Percentiles rank a stretch among this genome's conserved stretches.
Evolutionary conservation across 2,888 invertebrate genomes (phyloP).

Genomic region (Rhagonycha fulva): DNA sequence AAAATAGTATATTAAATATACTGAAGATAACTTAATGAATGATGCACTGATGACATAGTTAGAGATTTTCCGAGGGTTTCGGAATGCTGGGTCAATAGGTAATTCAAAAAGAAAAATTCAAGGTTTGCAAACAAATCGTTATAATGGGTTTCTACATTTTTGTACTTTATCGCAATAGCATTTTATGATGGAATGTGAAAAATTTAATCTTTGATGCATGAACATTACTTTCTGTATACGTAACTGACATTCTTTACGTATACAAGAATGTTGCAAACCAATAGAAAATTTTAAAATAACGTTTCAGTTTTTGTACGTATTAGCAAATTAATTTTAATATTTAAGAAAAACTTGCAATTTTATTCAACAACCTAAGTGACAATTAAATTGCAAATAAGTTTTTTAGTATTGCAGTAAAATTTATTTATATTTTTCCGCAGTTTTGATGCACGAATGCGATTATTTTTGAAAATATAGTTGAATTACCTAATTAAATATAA

Average conservation of each 20-base stretch:
- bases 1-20: no score
- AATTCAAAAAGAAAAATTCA: neutral
- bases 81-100: neutral
- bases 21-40: neutral
- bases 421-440: neutral
- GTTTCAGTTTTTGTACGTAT: neutral
- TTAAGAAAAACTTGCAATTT: neutral
- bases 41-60: neutral
- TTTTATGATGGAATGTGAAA: conserved; percentile 3
- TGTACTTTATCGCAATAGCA: neutral
- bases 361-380: neutral
- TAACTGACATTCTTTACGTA: conserved; percentile 8
- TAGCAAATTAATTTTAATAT: neutral
- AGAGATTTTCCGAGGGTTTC: neutral
- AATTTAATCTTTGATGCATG: conserved; percentile 11
- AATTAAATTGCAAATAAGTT: neutral
- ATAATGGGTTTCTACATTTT: neutral
- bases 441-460: neutral
- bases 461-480: neutral
- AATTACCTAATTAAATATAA: neutral
- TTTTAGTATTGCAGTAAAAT: neutral
- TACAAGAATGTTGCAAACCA: neutral
- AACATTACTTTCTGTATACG: conserved; percentile 10
- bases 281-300: neutral
- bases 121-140: neutral